These are phyloP conservation scores for Eriocheir sinensis DNA, from an alignment of 1,140 invertebrate species.

Conservation along the genomic window DNA sequence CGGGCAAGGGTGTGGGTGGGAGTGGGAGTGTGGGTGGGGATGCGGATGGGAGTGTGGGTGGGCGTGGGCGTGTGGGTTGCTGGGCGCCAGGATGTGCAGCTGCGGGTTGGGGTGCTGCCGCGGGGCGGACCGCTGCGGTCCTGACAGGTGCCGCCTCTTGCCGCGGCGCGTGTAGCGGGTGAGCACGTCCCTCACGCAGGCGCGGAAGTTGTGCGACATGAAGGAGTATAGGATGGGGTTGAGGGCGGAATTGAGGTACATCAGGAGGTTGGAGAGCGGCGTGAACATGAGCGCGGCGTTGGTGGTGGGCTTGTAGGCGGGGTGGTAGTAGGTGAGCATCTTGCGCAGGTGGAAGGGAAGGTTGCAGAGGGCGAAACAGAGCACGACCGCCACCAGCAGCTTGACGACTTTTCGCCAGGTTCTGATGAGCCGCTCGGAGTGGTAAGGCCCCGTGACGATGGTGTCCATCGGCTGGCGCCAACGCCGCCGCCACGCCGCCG, in stretches of 20 bases:
- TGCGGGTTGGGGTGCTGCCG: background rate
- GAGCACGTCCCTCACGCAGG: conserved; percentile 76
- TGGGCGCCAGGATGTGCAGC: background rate
- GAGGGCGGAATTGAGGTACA: conserved; percentile 77
- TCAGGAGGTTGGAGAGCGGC: conserved; percentile 70
- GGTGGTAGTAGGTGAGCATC: conserved; percentile 81
- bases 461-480: conserved; percentile 50
- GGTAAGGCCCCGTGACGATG: conserved; percentile 79
- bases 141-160: conserved; percentile 58
- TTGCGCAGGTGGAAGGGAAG: conserved; percentile 92
- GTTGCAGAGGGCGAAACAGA: conserved; percentile 92
- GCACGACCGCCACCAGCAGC: conserved; percentile 91
- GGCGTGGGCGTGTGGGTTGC: conserved; percentile 34
- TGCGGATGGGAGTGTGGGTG: conserved; percentile 39
- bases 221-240: conserved; percentile 78
- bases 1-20: background rate
- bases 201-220: conserved; percentile 78
- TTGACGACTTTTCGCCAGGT: conserved; percentile 83
- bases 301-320: conserved; percentile 71
- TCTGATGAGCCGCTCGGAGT: conserved; percentile 67
- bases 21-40: background rate
- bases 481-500: conserved; percentile 84
- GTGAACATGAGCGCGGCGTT: conserved; percentile 70
- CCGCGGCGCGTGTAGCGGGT: conserved; percentile 66
- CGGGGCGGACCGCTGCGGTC: background rate